Percentiles rank a stretch among this genome's conserved stretches.
Conservation (phyloP, 1,140 invertebrate genomes). For the Trachymyrmex septentrionalis region DNA sequence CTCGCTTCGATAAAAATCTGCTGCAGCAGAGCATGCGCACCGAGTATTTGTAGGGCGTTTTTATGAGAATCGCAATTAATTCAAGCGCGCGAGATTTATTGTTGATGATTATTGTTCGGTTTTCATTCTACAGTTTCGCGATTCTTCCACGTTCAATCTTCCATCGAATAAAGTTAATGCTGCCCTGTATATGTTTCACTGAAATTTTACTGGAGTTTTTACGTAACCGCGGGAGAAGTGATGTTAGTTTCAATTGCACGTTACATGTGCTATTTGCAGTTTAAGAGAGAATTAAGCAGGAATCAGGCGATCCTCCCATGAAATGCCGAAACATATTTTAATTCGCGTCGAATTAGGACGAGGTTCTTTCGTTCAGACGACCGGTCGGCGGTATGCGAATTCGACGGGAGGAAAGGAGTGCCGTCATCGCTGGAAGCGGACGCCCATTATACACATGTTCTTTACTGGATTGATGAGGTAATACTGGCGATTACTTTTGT, state of each 20-base stretch:
- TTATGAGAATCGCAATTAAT: conserved; percentile 13
- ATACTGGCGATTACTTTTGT: conserved; percentile 73
- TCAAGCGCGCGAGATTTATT: background rate
- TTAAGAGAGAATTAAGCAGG: background rate
- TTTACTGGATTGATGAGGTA: conserved; percentile 80
- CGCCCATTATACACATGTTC: conserved; percentile 72
- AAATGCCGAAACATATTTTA: conserved; percentile 15
- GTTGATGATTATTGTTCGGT: background rate
- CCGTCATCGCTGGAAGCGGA: conserved; percentile 79
- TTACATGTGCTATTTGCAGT: background rate
- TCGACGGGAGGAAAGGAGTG: conserved; percentile 60
- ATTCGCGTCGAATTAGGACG: background rate
- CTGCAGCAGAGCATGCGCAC: background rate
- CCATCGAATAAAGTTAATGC: background rate
- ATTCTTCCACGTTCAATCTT: background rate
- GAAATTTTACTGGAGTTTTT: background rate
- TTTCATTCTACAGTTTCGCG: background rate
- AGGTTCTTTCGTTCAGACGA: background rate
- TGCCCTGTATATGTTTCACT: no score
- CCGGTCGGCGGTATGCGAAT: background rate
- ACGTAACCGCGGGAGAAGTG: background rate
- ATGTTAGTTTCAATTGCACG: background rate
- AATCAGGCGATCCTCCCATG: background rate
- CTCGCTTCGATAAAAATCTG: background rate
- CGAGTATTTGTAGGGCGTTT: background rate